These are phyloP conservation scores for Gryllus bimaculatus DNA, from an alignment of 1,140 invertebrate genomes.

Conservation along the genomic window DNA sequence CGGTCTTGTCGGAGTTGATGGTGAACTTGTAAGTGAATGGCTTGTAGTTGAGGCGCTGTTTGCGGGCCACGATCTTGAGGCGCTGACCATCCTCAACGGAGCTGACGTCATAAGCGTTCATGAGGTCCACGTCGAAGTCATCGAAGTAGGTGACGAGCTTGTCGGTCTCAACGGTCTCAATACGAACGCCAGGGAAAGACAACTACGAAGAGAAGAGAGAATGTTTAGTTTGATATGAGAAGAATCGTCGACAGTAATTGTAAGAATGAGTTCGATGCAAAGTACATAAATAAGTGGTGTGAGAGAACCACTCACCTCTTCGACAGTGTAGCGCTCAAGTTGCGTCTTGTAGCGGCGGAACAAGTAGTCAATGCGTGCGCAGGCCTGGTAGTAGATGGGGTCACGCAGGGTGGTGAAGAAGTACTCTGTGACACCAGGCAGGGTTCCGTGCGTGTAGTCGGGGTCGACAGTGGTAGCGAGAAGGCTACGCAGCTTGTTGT, in stretches of 20 bases:
- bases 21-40: conserved; percentile 51
- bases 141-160: conserved; percentile 30
- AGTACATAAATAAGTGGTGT: too few species aligned
- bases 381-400: conserved; percentile 32
- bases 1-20: conserved; percentile 44
- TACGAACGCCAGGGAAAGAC: conserved; percentile 47
- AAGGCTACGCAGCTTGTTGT: conserved; percentile 34
- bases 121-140: conserved; percentile 27
- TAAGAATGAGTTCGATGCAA: too few species aligned
- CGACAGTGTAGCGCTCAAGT: conserved; percentile 46
- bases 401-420: conserved; percentile 33
- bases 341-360: conserved; percentile 35
- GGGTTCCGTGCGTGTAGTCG: background rate
- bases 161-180: conserved; percentile 48
- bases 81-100: conserved; percentile 37
- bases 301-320: conserved; percentile 27
- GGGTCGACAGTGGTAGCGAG: conserved; percentile 37
- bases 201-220: conserved; percentile 32
- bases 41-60: conserved; percentile 49
- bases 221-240: background rate
- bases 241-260: too few species aligned
- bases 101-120: conserved; percentile 24
- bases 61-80: conserved; percentile 50
- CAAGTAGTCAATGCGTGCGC: conserved; percentile 40
- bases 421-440: conserved; percentile 30